A percentile compares a stretch with the other conserved stretches of the same genome.
phyloP scores from a whole-genome alignment of 1,140 invertebrate genomes.

The Drosophila ambigua region DNA sequence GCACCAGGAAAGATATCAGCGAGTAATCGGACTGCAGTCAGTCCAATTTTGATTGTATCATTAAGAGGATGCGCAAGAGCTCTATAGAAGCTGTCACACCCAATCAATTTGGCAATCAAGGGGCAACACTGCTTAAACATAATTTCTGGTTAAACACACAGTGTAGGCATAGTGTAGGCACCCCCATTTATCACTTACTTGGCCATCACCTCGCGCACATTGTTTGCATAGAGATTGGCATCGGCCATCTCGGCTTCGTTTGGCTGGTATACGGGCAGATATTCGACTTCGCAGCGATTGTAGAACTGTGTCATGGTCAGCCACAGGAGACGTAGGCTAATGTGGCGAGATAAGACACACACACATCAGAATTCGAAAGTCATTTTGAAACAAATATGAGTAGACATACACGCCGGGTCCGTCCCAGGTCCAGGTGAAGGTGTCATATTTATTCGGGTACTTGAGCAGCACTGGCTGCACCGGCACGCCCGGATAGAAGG shows the following conservation, averaged over 20 bases:
- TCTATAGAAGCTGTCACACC: no score
- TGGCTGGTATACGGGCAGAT: conserved; percentile 94
- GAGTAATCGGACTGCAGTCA: no score
- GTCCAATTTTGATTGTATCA: no score
- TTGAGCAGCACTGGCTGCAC: conserved; percentile 96
- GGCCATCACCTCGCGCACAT: conserved; percentile 96
- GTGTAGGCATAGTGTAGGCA: no score
- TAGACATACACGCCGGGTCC: conserved; percentile 95
- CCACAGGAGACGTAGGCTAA: conserved; percentile 88
- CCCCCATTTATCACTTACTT: conserved; percentile 87
- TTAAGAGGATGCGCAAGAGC: no score
- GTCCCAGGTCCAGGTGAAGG: conserved; percentile 98
- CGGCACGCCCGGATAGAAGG: conserved; percentile 96
- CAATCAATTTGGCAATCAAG: no score
- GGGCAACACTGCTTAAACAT: no score
- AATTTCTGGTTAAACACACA: no score
- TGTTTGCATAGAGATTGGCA: conserved; percentile 95
- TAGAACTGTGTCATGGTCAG: conserved; percentile 95
- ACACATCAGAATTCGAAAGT: neutral
- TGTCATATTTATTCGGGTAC: conserved; percentile 96
- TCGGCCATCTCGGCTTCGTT: conserved; percentile 90
- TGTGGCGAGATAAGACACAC: conserved; percentile 5
- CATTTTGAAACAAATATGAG: neutral
- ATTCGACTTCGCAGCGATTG: conserved; percentile 96
- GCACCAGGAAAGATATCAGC: no score